A percentile compares a stretch with the other conserved stretches of the same genome.
These are phyloP conservation scores for Hydrophis major DNA, from an alignment of 2,797 vertebrate genomes.

Conservation along the genomic window DNA sequence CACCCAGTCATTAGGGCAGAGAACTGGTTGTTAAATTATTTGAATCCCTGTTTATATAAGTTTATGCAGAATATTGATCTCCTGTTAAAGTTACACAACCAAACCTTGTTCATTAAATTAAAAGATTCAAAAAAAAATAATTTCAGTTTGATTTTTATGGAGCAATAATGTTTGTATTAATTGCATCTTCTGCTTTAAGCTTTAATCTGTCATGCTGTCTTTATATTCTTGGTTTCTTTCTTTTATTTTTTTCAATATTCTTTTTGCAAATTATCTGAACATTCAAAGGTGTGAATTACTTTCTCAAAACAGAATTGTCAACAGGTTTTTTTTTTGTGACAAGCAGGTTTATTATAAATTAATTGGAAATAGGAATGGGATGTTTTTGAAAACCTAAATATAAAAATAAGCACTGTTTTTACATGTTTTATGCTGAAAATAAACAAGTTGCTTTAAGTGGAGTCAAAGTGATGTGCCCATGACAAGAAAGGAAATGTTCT, in stretches of 20 bases:
- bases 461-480: background rate
- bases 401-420: background rate
- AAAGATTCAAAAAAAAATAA: background rate
- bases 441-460: background rate
- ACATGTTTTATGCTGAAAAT: slow-evolving; percentile 12
- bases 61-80: background rate
- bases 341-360: background rate
- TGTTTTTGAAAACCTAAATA: background rate
- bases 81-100: background rate
- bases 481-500: background rate
- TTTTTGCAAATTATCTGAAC: slow-evolving; percentile 6
- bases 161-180: background rate
- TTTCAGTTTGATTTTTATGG: background rate
- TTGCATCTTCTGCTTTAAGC: background rate
- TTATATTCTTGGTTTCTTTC: background rate
- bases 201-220: slow-evolving; percentile 15
- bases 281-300: slow-evolving; percentile 14
- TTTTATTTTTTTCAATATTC: background rate
- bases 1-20: too few relatives aligned
- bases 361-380: background rate
- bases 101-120: background rate
- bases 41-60: background rate
- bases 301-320: background rate
- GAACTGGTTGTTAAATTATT: too few relatives aligned
- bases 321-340: background rate